A percentile compares a stretch with the other conserved stretches of the same genome.
These are phyloP conservation scores for Macrostomum cliftonense DNA, from an alignment of 2,888 invertebrate genomes.

Conservation along the genomic window DNA sequence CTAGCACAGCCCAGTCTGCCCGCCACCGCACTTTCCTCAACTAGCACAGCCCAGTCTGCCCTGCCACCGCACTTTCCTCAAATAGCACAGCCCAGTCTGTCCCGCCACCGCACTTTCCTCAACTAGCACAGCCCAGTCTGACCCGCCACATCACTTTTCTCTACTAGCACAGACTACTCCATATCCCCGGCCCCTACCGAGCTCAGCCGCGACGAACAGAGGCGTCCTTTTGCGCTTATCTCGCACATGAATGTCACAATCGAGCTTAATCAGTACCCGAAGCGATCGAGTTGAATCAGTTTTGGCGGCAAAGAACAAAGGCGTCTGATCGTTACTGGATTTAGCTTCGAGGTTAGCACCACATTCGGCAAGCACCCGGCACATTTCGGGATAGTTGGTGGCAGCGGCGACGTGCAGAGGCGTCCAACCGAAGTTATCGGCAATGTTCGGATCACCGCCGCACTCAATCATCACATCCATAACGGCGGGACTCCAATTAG, in stretches of 20 bases:
- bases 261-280: slow-evolving; percentile 22
- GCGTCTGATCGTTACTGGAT: slow-evolving; percentile 28
- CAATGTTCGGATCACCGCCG: slow-evolving; percentile 22
- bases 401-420: slow-evolving; percentile 33
- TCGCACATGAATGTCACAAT: slow-evolving; percentile 19
- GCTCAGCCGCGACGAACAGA: slow-evolving; percentile 30
- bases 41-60: no score
- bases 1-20: no score
- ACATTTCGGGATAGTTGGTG: slow-evolving; percentile 31
- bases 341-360: slow-evolving; percentile 25
- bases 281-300: slow-evolving; percentile 27
- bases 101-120: no score
- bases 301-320: slow-evolving; percentile 32
- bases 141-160: no score
- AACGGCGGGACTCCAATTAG: no score
- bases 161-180: no score
- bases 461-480: slow-evolving; percentile 16
- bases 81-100: no score
- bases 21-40: no score
- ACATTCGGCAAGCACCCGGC: slow-evolving; percentile 23
- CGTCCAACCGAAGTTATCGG: slow-evolving; percentile 27
- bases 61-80: no score
- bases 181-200: slow-evolving; percentile 22
- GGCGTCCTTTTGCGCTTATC: slow-evolving; percentile 33
- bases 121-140: no score